phyloP scores from a whole-genome alignment of 2,113 vertebrate species.

The Melospiza georgiana region DNA sequence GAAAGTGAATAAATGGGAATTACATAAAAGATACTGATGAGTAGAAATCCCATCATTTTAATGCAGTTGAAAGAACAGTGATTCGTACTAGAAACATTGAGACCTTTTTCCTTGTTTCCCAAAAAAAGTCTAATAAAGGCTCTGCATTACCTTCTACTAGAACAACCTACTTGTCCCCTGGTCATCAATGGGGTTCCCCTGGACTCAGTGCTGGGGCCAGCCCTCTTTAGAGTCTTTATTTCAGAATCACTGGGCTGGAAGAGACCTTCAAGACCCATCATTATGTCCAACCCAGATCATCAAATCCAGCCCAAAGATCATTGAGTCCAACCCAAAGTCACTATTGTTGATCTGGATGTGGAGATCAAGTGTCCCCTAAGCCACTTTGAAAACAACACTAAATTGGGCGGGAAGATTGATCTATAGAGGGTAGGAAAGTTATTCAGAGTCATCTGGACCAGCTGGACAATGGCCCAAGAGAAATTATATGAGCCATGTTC shows the following conservation, averaged over 20 bases:
- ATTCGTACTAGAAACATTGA: not conserved
- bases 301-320: not conserved
- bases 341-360: not conserved
- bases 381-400: not conserved
- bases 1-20: not conserved
- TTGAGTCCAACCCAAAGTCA: not conserved
- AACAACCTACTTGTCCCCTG: not conserved
- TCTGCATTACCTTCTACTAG: not conserved
- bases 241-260: not conserved
- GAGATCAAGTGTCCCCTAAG: accelerated
- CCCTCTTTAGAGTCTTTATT: not conserved
- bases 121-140: not conserved
- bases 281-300: not conserved
- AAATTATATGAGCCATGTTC: not conserved
- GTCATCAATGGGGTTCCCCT: not conserved
- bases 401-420: not conserved
- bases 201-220: not conserved
- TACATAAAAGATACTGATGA: not conserved
- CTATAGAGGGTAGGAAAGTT: not conserved
- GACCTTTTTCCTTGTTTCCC: not conserved
- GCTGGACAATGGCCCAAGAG: accelerated
- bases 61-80: not conserved
- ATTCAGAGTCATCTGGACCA: not conserved
- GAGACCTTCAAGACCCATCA: not conserved
- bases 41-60: not conserved